Evolutionary conservation across 2,888 invertebrate genomes (phyloP), one percentile per base, ranked within the genome.

Genomic region (Agapostemon virescens): DNA sequence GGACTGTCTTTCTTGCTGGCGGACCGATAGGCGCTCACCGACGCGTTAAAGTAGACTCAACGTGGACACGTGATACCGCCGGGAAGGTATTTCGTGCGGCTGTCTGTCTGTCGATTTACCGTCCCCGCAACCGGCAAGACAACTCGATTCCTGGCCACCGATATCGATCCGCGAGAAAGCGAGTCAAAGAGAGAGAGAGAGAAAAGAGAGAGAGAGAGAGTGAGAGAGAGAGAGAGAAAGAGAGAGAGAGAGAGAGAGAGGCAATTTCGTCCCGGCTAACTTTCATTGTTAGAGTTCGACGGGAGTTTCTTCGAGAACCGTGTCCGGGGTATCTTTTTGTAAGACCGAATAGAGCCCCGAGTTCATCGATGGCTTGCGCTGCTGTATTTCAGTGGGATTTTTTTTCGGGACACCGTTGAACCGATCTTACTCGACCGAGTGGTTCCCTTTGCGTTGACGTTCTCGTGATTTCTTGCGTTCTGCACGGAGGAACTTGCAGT

Each of bases 41-140:
- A 85, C 69, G 79, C 79, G 84, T 84, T 85, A 85, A 85, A 86
- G 77, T 79, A 79, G 77, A 73, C 68, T 74, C 58, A 30, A 74
- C 38, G 7, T 17, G 67, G 38, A 69, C 69, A 69, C 63, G 64
- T 58, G 69, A 77, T 38, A 38, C 66, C 64, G 17, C 66, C 55
- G 33, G 69, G 36, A 30, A 20, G 45, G 61, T 42, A 40, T 61
- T 58, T 70, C 33, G 58, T 70, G 64, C 23, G 58, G 52, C 30
- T 69, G 45, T 55, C 66, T 69, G 45, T 55, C 66, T 42, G 26
- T 66, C 66, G 66, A 66, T 38, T 66, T 42, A 42, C 40, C 23
- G 42, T 33, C 17, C 20, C 20, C 20, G 33, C 9, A 20, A n/a
- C 58, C 30, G 30, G 58, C 30, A 11, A n/a, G 11, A 7, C 33